A percentile compares a stretch with the other conserved stretches of the same genome.
Conservation (phyloP, 2,888 invertebrate genomes). For the Latrodectus hesperus region DNA sequence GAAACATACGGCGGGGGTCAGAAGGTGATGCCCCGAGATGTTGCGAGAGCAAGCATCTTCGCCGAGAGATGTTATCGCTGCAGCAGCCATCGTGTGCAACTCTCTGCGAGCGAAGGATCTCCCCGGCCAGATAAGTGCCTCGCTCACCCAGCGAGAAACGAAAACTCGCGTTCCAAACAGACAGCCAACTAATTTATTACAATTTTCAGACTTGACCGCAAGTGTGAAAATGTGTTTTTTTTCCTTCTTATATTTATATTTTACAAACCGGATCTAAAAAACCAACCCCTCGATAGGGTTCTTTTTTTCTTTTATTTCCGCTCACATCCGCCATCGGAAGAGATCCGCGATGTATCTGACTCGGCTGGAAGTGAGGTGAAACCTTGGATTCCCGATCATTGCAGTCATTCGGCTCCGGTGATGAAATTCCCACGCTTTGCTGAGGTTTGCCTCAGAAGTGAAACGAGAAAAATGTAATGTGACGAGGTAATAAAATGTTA, state of each 20-base stretch:
- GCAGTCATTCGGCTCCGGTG: too few relatives aligned
- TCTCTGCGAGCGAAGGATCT: not conserved
- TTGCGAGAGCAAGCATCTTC: not conserved
- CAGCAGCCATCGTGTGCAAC: not conserved
- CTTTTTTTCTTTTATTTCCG: not conserved
- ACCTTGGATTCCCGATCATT: too few relatives aligned
- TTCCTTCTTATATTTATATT: not conserved
- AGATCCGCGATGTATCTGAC: not conserved
- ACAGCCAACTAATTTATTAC: conserved; percentile 47
- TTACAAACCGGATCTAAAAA: conserved; percentile 44
- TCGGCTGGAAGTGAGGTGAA: not conserved
- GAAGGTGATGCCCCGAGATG: not conserved
- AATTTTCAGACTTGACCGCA: conserved; percentile 54
- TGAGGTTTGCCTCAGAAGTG: too few relatives aligned
- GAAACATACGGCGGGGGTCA: not conserved
- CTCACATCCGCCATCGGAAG: not conserved
- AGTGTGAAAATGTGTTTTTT: conserved; percentile 42
- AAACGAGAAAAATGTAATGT: too few relatives aligned
- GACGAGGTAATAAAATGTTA: too few relatives aligned
- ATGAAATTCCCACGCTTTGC: too few relatives aligned
- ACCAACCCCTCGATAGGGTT: conserved; percentile 1
- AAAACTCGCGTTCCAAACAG: not conserved
- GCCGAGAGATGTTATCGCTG: not conserved
- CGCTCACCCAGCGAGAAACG: not conserved
- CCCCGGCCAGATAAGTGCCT: not conserved